Percentiles rank a stretch among this genome's conserved stretches.
These are phyloP conservation scores for Andrena fulva DNA, from an alignment of 2,888 invertebrate genomes.

Conservation along the genomic window DNA sequence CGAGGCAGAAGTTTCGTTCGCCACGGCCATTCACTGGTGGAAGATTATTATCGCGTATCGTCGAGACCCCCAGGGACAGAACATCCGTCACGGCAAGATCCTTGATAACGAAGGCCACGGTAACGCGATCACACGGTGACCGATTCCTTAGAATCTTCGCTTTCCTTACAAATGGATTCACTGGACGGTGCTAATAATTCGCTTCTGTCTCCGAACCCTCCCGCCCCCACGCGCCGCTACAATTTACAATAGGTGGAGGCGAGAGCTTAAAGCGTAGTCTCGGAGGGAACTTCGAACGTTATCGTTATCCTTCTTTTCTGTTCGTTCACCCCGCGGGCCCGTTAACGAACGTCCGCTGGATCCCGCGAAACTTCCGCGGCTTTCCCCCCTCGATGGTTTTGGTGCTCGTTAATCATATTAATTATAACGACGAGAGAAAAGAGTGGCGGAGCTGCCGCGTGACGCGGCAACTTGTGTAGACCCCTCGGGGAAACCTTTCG, in stretches of 20 bases:
- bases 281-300: slow-evolving; percentile 67
- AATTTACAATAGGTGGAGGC: slow-evolving; percentile 56
- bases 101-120: slow-evolving; percentile 30
- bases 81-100: neutral
- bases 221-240: neutral
- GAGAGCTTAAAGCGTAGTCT: slow-evolving; percentile 47
- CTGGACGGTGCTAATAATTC: slow-evolving; percentile 65
- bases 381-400: slow-evolving; percentile 46
- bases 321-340: slow-evolving; percentile 43
- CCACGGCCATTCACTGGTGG: slow-evolving; percentile 6
- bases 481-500: slow-evolving; percentile 4
- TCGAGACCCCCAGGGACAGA: neutral
- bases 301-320: slow-evolving; percentile 56
- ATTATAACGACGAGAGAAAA: slow-evolving; percentile 58
- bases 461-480: slow-evolving; percentile 20
- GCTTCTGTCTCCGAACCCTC: slow-evolving; percentile 35
- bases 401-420: slow-evolving; percentile 70
- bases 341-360: slow-evolving; percentile 65
- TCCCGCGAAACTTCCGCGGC: slow-evolving; percentile 7
- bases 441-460: slow-evolving; percentile 35
- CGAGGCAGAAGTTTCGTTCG: slow-evolving; percentile 7
- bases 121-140: slow-evolving; percentile 58
- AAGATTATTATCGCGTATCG: slow-evolving; percentile 11
- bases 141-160: slow-evolving; percentile 48
- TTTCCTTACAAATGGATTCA: slow-evolving; percentile 63